Evolutionary conservation across 2,113 vertebrate genomes (phyloP).

Genomic region (Holacanthus passer): DNA sequence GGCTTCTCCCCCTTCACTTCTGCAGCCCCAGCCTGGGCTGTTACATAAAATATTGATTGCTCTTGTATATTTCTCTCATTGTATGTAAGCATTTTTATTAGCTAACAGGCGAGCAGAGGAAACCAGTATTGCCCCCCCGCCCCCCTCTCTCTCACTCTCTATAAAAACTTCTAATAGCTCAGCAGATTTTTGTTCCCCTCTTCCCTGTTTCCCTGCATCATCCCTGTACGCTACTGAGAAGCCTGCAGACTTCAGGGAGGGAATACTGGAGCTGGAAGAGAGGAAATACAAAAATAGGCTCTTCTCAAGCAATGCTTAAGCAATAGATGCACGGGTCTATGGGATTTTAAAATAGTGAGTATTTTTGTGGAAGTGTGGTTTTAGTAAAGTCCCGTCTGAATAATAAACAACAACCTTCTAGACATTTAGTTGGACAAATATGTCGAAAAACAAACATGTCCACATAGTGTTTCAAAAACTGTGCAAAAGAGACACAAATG

Average conservation of each 20-base stretch:
- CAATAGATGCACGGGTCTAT: slow-evolving; percentile 19
- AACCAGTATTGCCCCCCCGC: slow-evolving; percentile 50
- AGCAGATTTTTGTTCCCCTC: slow-evolving; percentile 70
- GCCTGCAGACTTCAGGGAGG: slow-evolving; percentile 57
- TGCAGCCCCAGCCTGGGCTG: slow-evolving; percentile 60
- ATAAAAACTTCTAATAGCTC: slow-evolving; percentile 74
- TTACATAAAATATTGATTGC: slow-evolving; percentile 86
- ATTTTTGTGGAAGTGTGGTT: slow-evolving; percentile 10
- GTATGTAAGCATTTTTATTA: slow-evolving; percentile 84
- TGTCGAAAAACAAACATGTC: neutral
- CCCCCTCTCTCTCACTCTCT: slow-evolving; percentile 25
- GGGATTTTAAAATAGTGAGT: neutral
- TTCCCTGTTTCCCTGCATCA: slow-evolving; percentile 71
- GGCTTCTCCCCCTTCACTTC: slow-evolving; percentile 49
- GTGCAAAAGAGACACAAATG: neutral
- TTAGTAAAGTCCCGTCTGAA: neutral
- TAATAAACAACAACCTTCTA: neutral
- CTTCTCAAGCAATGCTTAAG: slow-evolving; percentile 21
- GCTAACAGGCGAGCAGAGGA: slow-evolving; percentile 75
- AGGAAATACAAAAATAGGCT: slow-evolving; percentile 64
- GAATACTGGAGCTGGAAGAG: slow-evolving; percentile 56
- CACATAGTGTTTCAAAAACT: neutral
- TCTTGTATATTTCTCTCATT: slow-evolving; percentile 81
- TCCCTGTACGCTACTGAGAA: slow-evolving; percentile 64
- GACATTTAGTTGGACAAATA: neutral